These are phyloP conservation scores for Stigmatopora nigra DNA, from an alignment of 2,113 vertebrate genomes.

Conservation along the genomic window DNA sequence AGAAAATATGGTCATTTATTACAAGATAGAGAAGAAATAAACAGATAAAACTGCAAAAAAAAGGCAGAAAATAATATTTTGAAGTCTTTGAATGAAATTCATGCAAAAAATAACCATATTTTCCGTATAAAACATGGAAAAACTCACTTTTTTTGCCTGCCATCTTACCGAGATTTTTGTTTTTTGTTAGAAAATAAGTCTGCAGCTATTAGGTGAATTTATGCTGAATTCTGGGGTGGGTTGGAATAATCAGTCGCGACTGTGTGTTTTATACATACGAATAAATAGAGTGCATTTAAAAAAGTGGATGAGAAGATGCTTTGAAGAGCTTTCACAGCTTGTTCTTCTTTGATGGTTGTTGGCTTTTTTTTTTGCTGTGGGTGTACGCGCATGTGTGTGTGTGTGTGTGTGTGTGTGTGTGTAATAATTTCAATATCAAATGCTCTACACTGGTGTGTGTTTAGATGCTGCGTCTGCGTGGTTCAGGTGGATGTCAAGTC, in stretches of 20 bases:
- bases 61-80: no score
- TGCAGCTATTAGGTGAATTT: not conserved
- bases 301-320: constrained; percentile 21
- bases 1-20: no score
- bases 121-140: no score
- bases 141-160: no score
- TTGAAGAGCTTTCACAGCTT: constrained; percentile 36
- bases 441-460: not conserved
- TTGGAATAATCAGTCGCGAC: not conserved
- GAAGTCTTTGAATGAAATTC: no score
- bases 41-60: no score
- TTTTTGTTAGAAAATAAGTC: not conserved
- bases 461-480: not conserved
- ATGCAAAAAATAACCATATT: no score
- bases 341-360: constrained; percentile 39
- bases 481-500: constrained; percentile 3
- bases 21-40: no score
- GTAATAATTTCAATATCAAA: no score
- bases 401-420: no score
- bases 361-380: not conserved
- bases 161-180: not conserved
- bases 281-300: not conserved
- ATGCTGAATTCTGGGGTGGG: not conserved
- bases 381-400: no score
- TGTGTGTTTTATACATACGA: not conserved